phyloP scores from a whole-genome alignment of 2,797 vertebrate species.

The Betta splendens region DNA sequence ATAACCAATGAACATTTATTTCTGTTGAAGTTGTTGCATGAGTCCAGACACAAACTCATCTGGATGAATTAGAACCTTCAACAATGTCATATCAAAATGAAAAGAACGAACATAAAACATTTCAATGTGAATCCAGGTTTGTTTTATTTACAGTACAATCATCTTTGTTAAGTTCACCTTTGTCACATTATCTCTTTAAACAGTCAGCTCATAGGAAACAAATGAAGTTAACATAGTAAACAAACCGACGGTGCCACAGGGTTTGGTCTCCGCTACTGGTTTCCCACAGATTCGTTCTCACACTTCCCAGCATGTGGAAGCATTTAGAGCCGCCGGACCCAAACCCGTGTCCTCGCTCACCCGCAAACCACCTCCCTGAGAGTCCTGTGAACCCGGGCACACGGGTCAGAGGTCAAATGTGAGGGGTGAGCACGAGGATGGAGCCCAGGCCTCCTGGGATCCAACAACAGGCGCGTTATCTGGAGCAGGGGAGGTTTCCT shows the following conservation, averaged over 20 bases:
- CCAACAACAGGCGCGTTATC: slow-evolving; percentile 1
- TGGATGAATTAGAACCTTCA: too few species aligned
- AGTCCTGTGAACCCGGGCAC: slow-evolving; percentile 61
- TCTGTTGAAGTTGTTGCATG: too few species aligned
- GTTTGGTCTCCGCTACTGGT: neutral
- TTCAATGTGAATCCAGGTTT: too few species aligned
- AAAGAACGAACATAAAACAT: too few species aligned
- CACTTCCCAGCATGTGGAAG: slow-evolving; percentile 62
- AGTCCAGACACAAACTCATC: too few species aligned
- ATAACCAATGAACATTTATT: too few species aligned
- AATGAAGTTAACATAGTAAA: too few species aligned
- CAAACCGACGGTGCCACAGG: neutral
- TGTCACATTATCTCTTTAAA: too few species aligned
- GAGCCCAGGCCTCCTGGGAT: slow-evolving; percentile 54
- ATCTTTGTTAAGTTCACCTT: too few species aligned
- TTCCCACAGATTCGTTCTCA: slow-evolving; percentile 41
- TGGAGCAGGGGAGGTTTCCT: neutral
- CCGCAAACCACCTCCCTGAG: slow-evolving; percentile 49
- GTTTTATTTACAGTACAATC: too few species aligned
- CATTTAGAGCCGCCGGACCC: slow-evolving; percentile 51
- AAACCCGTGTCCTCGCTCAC: slow-evolving; percentile 52
- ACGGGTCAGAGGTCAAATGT: slow-evolving; percentile 67
- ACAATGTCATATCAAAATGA: too few species aligned
- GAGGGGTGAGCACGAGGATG: slow-evolving; percentile 45
- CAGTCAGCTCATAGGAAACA: too few species aligned